Evolutionary conservation across 2,888 invertebrate genomes (phyloP), one percentile per base, ranked within the genome.

Genomic region (Metopia argyrocephala): DNA sequence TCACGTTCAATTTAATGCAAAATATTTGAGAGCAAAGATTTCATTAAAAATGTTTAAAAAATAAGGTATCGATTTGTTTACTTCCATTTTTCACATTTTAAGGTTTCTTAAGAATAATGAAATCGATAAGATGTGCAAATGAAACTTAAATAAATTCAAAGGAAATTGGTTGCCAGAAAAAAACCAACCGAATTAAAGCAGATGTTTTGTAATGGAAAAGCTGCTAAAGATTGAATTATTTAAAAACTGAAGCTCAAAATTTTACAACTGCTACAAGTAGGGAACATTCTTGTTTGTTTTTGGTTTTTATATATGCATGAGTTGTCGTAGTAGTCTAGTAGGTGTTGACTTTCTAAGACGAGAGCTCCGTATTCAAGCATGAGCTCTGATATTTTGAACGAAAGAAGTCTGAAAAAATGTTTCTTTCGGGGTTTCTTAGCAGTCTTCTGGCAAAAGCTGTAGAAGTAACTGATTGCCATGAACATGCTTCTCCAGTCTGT

Each of bases 81-180:
- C 31, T 21, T 38, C 23, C 38, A 12, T 28, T 25, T 68, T 31
- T 3, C 15, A 25, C 54, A 48, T 27, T 62, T 45, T 64, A 50
- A 25, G 66, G 75, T 76, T 78, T 78, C 78, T 71, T 46, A 54
- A 66, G 78, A 78, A 78, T 68, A 78, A 54, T 27, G 61, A 54
- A 71, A 78, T 71, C 78, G 78, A 78, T 78, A 78, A 78, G 78
- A 71, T 73, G 61, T 54, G 46, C 27, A 59, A 54, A 73, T 61
- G 65, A 52, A 78, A 59, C 52, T 64, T 3, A 64, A 76, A 70
- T 15, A 46, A 61, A 76, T 70, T 76, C 71, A 70, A 78, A 65
- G 4, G 45, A 65, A 78, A 78, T 66, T 66, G 9, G 38, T 0
- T 38, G 15, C 12, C 15, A 38, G 15, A 4, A 61, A 48, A 27